phyloP scores from a whole-genome alignment of 2,113 vertebrate genomes.

The Sterrhoptilus dennistouni region DNA sequence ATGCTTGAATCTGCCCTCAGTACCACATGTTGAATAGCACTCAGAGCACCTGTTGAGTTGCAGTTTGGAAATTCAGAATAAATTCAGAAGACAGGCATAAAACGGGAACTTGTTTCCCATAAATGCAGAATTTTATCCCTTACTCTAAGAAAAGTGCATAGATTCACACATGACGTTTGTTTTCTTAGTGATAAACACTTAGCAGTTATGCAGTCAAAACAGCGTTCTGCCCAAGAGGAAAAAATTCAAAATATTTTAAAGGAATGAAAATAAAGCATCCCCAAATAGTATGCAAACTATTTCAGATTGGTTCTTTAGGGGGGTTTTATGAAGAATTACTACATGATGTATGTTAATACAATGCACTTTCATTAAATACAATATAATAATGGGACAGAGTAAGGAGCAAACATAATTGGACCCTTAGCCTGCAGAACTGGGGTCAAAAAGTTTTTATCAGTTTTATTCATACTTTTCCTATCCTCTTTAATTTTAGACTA shows the following conservation, averaged over 20 bases:
- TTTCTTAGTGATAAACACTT: not conserved
- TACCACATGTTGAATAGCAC: not conserved
- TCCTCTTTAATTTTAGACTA: not conserved
- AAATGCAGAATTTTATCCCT: not conserved
- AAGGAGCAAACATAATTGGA: not conserved
- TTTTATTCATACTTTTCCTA: not conserved
- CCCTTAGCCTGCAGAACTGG: not conserved
- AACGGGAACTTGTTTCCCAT: not conserved
- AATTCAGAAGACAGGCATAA: not conserved
- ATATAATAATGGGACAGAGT: not conserved
- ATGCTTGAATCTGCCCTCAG: not conserved
- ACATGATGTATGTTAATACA: not conserved
- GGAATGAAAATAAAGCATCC: not conserved
- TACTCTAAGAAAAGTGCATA: not conserved
- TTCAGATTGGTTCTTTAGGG: not conserved
- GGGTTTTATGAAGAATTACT: not conserved
- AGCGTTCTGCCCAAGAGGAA: not conserved
- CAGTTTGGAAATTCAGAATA: not conserved
- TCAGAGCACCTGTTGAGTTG: not conserved
- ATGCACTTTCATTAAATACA: not conserved
- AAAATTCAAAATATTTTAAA: constrained; percentile 7
- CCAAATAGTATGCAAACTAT: not conserved
- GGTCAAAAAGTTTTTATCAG: not conserved
- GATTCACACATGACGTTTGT: not conserved
- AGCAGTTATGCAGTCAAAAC: not conserved